phyloP scores from a whole-genome alignment of 2,888 invertebrate genomes.

The Lepidocyrtinus sp. region DNA sequence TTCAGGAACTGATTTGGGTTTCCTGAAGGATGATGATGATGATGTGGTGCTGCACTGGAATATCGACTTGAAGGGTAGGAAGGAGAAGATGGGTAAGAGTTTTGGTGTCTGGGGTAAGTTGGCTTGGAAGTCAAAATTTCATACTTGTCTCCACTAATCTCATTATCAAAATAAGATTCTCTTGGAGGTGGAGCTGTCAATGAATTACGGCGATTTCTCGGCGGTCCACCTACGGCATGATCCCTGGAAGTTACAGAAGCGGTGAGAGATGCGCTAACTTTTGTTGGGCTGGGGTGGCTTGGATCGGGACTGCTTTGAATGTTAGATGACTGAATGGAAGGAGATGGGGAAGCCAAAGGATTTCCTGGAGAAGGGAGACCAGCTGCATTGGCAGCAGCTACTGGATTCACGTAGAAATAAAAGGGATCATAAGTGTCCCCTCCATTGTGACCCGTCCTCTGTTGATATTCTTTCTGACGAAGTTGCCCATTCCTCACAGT shows the following conservation, averaged over 20 bases:
- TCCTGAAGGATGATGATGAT: slow-evolving; percentile 27
- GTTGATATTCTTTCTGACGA: slow-evolving; percentile 57
- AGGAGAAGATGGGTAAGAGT: slow-evolving; percentile 31
- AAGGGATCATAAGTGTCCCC: slow-evolving; percentile 62
- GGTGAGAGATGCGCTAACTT: not conserved
- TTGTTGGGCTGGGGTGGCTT: slow-evolving; percentile 23
- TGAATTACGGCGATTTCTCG: slow-evolving; percentile 62
- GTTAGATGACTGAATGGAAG: not conserved
- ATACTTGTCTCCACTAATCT: slow-evolving; percentile 58
- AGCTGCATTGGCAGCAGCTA: slow-evolving; percentile 10
- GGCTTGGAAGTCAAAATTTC: slow-evolving; percentile 55
- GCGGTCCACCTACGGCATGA: slow-evolving; percentile 41
- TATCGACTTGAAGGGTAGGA: slow-evolving; percentile 36
- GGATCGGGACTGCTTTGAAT: slow-evolving; percentile 5
- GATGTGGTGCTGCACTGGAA: slow-evolving; percentile 16
- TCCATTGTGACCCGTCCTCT: slow-evolving; percentile 48
- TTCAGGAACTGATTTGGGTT: slow-evolving; percentile 66
- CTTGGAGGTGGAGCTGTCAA: slow-evolving; percentile 28
- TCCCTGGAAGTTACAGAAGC: slow-evolving; percentile 29
- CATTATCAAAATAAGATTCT: slow-evolving; percentile 53
- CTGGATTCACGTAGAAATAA: slow-evolving; percentile 53
- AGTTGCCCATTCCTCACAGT: slow-evolving; percentile 49
- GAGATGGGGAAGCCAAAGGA: slow-evolving; percentile 15
- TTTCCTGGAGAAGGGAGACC: not conserved
- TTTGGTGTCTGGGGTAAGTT: slow-evolving; percentile 30